Evolutionary conservation across 2,888 invertebrate genomes (phyloP), one percentile per base, ranked within the genome.

Genomic region (Phyto melanocephala): DNA sequence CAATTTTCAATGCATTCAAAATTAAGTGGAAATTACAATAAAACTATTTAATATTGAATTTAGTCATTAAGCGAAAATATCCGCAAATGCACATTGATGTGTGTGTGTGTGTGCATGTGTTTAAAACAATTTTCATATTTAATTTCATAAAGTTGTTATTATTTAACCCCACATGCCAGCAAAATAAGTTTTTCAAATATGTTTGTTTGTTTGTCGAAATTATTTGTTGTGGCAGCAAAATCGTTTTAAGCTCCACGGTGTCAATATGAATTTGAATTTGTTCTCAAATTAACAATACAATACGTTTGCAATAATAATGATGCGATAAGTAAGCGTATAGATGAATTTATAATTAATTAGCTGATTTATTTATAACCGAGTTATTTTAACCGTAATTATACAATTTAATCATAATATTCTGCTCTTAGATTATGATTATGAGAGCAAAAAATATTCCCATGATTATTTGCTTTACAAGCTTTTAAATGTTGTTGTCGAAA

Each of bases 1-100:
- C 87, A 89, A 89, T 88, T 88, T 89, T 85, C 86, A 86, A 85
- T 85, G 86, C 86, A 87, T 88, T 85, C 86, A n/a, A 87, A 86
- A 87, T 82, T 80, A 74, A 75, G 80, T 74, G 80, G 35, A 80
- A 85, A 84, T 85, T 71, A 80, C 78, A 62, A 58, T 62, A 75
- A 68, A 83, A 80, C 83, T 81, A 79, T 83, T 83, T 84, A 80
- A 81, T 84, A 84, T 83, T 84, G 84, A 84, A 84, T 84, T 84
- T 68, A 81, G 60, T 62, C 33, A 83, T 83, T 77, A 72, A 17
- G 24, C 40, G 11, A 62, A 65, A 24, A 20, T 17, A 17, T 2
- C 40, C 28, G 42, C 15, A 47, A 11, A 13, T n/a, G 50, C 50
- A 22, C 4, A 56, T 20, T 6, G 11, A 28, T 17, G 24, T 40